Conservation (phyloP, 2,888 invertebrate genomes). For the Hololepta plana region DNA sequence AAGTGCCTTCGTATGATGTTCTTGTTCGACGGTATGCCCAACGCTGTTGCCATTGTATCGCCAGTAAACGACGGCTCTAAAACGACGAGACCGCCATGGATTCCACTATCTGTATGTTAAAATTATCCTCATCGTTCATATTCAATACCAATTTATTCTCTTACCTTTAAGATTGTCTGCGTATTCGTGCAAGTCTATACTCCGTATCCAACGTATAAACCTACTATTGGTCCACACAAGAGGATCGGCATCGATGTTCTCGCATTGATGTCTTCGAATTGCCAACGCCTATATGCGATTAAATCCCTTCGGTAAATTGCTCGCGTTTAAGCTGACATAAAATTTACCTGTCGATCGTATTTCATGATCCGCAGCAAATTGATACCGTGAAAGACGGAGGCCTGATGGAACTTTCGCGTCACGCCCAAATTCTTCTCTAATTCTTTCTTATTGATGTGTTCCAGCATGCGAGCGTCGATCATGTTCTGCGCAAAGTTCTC, state of each 20-base stretch:
- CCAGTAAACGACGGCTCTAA: slow-evolving; percentile 87
- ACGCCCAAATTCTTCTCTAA: slow-evolving; percentile 85
- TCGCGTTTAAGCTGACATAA: not conserved
- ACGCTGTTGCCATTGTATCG: slow-evolving; percentile 84
- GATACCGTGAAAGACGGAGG: slow-evolving; percentile 84
- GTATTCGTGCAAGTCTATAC: slow-evolving; percentile 86
- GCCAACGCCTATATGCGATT: slow-evolving; percentile 48
- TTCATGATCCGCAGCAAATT: slow-evolving; percentile 82
- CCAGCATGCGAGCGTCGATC: slow-evolving; percentile 85
- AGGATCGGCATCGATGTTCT: slow-evolving; percentile 76
- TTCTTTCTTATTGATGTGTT: slow-evolving; percentile 84
- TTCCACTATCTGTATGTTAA: slow-evolving; percentile 62
- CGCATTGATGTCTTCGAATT: slow-evolving; percentile 73
- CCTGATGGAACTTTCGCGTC: slow-evolving; percentile 86
- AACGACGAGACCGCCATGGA: slow-evolving; percentile 86
- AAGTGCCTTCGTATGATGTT: slow-evolving; percentile 86
- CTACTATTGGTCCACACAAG: slow-evolving; percentile 92
- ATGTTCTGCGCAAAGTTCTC: slow-evolving; percentile 76
- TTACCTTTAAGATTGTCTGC: slow-evolving; percentile 80
- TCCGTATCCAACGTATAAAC: slow-evolving; percentile 84
- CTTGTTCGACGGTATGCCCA: slow-evolving; percentile 83
- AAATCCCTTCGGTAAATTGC: slow-evolving; percentile 1
- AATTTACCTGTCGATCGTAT: slow-evolving; percentile 68
- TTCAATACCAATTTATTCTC: slow-evolving; percentile 1
- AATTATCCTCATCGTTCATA: no score